A percentile compares a stretch with the other conserved stretches of the same genome.
Conservation (phyloP, 2,113 vertebrate species). For the Clarias magur region DNA sequence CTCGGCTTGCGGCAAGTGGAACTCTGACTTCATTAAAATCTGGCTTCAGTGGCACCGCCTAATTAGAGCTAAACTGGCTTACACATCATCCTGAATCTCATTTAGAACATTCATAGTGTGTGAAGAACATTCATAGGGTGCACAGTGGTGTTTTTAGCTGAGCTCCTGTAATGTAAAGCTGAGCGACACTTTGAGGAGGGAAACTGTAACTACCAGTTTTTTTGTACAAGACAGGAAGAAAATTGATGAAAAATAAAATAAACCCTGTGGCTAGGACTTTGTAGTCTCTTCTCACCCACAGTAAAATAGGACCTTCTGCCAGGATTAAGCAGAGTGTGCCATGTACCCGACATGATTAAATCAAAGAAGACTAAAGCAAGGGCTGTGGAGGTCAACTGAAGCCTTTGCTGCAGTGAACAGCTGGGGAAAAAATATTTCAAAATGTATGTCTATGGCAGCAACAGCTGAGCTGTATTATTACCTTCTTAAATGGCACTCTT, state of each 20-base stretch:
- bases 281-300: slow-evolving; percentile 36
- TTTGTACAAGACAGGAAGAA: slow-evolving; percentile 41
- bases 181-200: neutral
- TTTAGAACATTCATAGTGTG: slow-evolving; percentile 39
- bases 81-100: slow-evolving; percentile 46
- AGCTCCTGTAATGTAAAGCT: slow-evolving; percentile 23
- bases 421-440: neutral
- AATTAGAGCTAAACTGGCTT: slow-evolving; percentile 43
- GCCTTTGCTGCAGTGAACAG: neutral
- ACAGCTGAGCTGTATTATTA: too few relatives aligned
- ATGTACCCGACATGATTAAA: slow-evolving; percentile 48
- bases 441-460: neutral
- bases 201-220: slow-evolving; percentile 25
- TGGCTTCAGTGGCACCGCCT: slow-evolving; percentile 32
- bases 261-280: slow-evolving; percentile 41
- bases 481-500: neutral
- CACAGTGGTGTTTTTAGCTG: slow-evolving; percentile 32
- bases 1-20: slow-evolving; percentile 42
- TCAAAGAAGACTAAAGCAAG: slow-evolving; percentile 35
- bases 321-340: slow-evolving; percentile 29
- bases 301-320: slow-evolving; percentile 38
- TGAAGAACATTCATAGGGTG: slow-evolving; percentile 23
- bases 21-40: slow-evolving; percentile 47
- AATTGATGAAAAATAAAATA: slow-evolving; percentile 55
- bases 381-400: slow-evolving; percentile 22